Percentiles rank a stretch among this genome's conserved stretches.
Conservation (phyloP, 64 coral and sea anemone genomes). For the Actinia tenebrosa region DNA sequence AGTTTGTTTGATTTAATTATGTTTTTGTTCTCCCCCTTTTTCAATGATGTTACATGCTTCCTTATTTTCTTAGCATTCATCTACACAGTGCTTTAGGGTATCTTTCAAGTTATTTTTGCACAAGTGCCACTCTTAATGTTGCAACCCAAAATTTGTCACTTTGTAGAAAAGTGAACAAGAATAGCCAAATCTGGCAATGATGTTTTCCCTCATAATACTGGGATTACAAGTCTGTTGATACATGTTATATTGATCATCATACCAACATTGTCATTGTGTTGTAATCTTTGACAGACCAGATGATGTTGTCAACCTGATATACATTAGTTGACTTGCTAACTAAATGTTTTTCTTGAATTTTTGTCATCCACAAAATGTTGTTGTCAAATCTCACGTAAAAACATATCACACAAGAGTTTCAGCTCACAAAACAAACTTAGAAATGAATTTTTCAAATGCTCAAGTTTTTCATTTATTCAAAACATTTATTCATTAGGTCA, state of each 20-base stretch:
- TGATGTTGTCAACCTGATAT: background rate
- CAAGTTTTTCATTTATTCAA: background rate
- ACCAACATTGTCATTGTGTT: background rate
- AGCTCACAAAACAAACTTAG: background rate
- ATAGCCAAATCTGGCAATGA: too few relatives aligned
- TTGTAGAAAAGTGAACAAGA: too few relatives aligned
- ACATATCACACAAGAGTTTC: background rate
- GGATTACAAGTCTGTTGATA: background rate
- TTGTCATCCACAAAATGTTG: background rate
- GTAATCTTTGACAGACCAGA: background rate
- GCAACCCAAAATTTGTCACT: too few relatives aligned
- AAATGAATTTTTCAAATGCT: background rate
- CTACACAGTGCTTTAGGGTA: background rate
- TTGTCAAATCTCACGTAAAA: background rate
- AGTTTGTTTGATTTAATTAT: background rate
- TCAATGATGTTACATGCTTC: background rate
- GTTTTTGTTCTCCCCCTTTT: background rate
- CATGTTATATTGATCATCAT: background rate
- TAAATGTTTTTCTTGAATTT: background rate
- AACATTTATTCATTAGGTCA: too few relatives aligned
- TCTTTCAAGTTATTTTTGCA: too few relatives aligned
- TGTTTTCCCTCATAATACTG: background rate
- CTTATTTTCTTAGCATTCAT: background rate
- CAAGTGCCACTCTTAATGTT: too few relatives aligned
- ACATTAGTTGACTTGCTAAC: background rate